A percentile compares a stretch with the other conserved stretches of the same genome.
phyloP scores from a whole-genome alignment of 2,113 vertebrate species.

The Pungitius pungitius region DNA sequence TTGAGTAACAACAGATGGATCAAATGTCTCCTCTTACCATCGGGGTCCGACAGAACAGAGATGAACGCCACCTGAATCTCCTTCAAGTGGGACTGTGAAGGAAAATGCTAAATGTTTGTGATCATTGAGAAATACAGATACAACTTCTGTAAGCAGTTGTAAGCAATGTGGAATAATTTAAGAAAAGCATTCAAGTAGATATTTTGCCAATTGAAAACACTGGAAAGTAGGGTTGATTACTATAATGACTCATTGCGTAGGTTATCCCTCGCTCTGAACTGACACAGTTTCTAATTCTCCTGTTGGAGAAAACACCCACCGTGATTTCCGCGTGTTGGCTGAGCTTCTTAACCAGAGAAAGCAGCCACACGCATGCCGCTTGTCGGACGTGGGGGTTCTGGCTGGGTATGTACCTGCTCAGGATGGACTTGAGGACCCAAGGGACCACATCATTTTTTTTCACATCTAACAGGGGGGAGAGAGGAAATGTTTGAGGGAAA shows the following conservation, averaged over 20 bases:
- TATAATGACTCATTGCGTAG: background rate
- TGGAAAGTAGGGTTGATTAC: too few species aligned
- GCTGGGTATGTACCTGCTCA: slow-evolving; percentile 90
- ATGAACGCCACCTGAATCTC: slow-evolving; percentile 97
- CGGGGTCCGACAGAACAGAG: slow-evolving; percentile 92
- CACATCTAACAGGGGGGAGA: slow-evolving; percentile 75
- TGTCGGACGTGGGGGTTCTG: slow-evolving; percentile 93
- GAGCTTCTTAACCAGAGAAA: slow-evolving; percentile 94
- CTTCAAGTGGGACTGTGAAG: slow-evolving; percentile 90
- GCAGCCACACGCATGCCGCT: slow-evolving; percentile 96
- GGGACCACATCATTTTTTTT: slow-evolving; percentile 92
- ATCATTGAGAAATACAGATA: background rate
- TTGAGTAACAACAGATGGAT: background rate
- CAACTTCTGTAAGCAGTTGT: background rate
- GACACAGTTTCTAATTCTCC: background rate
- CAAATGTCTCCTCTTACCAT: slow-evolving; percentile 83
- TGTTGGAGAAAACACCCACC: slow-evolving; percentile 70
- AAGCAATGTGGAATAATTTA: background rate
- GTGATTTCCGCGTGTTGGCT: slow-evolving; percentile 91
- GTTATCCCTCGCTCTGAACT: background rate
- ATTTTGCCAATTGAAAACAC: background rate
- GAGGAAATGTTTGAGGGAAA: background rate
- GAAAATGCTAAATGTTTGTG: slow-evolving; percentile 10
- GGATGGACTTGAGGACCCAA: slow-evolving; percentile 90
- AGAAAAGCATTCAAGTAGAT: background rate